Percentiles rank a stretch among this genome's conserved stretches.
These are phyloP conservation scores for Pedionomus torquatus DNA, from an alignment of 2,113 vertebrate genomes.

Conservation along the genomic window DNA sequence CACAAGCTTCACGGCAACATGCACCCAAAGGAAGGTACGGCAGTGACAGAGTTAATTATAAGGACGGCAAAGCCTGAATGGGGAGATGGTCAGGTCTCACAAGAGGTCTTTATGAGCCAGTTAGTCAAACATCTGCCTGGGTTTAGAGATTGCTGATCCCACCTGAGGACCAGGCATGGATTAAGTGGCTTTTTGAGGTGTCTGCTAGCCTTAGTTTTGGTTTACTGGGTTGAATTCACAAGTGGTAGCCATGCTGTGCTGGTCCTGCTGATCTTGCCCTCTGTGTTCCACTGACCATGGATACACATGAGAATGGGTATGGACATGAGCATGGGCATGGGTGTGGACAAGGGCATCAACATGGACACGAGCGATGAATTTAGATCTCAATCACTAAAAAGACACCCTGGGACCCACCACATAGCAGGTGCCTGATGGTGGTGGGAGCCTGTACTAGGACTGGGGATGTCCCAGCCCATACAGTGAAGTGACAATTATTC, in stretches of 20 bases:
- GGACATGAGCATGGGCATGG: fast-evolving
- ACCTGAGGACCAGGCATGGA: not conserved
- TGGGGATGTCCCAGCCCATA: not conserved
- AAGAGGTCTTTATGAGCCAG: not conserved
- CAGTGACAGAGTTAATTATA: fast-evolving
- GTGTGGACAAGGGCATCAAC: not conserved
- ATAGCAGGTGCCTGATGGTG: not conserved
- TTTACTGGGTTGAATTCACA: not conserved
- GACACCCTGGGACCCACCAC: not conserved
- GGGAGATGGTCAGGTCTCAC: not conserved
- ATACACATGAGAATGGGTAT: fast-evolving
- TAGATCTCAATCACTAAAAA: not conserved
- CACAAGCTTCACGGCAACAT: fast-evolving
- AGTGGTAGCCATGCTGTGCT: not conserved
- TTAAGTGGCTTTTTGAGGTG: not conserved
- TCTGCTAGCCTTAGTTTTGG: not conserved
- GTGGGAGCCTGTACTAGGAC: not conserved
- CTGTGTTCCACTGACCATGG: not conserved
- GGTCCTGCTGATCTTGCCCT: not conserved
- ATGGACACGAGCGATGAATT: not conserved
- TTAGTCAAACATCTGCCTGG: not conserved
- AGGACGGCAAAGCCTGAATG: not conserved
- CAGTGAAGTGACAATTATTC: not conserved
- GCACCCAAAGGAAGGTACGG: fast-evolving
- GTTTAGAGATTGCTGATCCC: not conserved